phyloP scores from a whole-genome alignment of 2,113 vertebrate genomes.

The Oophaga pumilio region DNA sequence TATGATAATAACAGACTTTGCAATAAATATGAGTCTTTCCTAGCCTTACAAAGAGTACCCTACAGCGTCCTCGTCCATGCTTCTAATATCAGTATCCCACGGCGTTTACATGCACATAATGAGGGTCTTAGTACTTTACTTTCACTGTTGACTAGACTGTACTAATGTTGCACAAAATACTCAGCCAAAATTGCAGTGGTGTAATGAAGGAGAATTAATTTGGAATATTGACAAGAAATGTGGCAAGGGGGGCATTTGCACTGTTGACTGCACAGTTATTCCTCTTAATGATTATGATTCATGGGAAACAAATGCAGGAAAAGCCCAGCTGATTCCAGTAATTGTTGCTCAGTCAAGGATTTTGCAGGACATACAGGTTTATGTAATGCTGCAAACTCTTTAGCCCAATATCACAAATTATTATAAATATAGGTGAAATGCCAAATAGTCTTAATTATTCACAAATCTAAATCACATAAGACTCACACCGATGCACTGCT shows the following conservation, averaged over 20 bases:
- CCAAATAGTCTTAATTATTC: not conserved
- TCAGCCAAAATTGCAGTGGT: constrained; percentile 53
- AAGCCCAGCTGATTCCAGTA: constrained; percentile 6
- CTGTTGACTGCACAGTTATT: constrained; percentile 47
- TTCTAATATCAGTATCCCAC: not conserved
- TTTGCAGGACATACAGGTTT: not conserved
- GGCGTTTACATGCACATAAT: constrained; percentile 33
- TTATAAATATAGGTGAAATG: not conserved
- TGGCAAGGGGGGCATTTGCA: constrained; percentile 39
- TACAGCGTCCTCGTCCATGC: not conserved
- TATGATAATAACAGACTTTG: too few relatives aligned
- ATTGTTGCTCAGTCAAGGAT: not conserved
- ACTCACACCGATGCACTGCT: not conserved
- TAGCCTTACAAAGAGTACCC: too few relatives aligned
- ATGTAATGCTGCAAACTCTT: not conserved
- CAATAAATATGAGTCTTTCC: too few relatives aligned
- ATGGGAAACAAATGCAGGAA: constrained; percentile 49
- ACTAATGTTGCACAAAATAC: constrained; percentile 49
- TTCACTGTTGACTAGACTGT: constrained; percentile 11
- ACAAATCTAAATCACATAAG: not conserved
- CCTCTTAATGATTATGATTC: constrained; percentile 54
- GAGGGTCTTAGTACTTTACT: not conserved
- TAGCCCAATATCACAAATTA: not conserved
- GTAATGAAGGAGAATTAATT: constrained; percentile 55
- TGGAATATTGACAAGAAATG: constrained; percentile 52